Base-by-base conservation (phyloP, 2,888 invertebrate species). In the Lamproptera curius region DNA sequence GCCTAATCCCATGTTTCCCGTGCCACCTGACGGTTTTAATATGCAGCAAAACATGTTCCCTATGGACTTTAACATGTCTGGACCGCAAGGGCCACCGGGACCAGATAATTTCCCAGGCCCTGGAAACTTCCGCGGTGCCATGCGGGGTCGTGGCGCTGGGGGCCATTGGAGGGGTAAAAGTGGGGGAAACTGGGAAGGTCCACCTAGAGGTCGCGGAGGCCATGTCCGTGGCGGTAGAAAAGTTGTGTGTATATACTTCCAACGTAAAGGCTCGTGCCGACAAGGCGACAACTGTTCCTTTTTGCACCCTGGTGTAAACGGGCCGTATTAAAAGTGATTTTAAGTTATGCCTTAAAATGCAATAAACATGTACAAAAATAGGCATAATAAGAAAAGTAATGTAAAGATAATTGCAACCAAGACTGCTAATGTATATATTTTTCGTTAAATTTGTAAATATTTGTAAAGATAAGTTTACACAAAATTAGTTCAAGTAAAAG, bases 241-340 rank as follows among this genome's bases (percentile, higher is more conserved):
- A 63, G 79, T 90, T 40, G 82, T 92, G 10, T 96, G 96, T 70
- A 92, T 94, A 70, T 93, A 94, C 71, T 94, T 94, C 65, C 92
- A 93, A 70, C 92, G 93, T 63, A 92, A 91, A 61, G 96, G 96
- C 0, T 94, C 91, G 52, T 97, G 97, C 80, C 89, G 94, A 42
- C 91, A 94, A 68, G 95, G 94, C 46, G 94, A 94, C 61, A 92
- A 92, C 59, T 97, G 97, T 79, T 91, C 92, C 44, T 97, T 94
- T 75, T 83, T 95, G 58, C 97, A 97, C 87, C 94, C 94, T 2
- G 92, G 91, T 53, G 88, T 90, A 14, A 91, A 91, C 73, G 90
- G 90, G 61, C 90, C 91, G 6, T 87, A 71, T 68, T 88, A 43
- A 6, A 44, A 10, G 16, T 26, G 16, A 34, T 2, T 13, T 14